A percentile compares a stretch with the other conserved stretches of the same genome.
Evolutionary conservation across 2,113 vertebrate species (phyloP).

Genomic region (Neotoma lepida): DNA sequence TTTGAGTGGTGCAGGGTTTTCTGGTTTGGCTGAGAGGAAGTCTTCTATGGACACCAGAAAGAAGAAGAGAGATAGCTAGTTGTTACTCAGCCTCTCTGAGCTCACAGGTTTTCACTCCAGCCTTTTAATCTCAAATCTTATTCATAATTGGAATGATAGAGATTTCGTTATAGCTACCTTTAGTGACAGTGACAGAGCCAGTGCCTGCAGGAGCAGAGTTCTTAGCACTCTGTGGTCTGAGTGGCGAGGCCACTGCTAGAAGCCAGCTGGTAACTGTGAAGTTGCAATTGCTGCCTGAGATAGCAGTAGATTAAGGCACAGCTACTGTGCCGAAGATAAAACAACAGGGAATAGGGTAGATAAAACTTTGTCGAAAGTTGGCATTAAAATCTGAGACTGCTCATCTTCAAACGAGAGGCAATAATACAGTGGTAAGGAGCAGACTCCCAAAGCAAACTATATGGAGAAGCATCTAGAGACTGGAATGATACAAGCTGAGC

Average conservation of each 20-base stretch:
- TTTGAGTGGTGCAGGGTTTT: not conserved
- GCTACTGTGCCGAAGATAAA: not conserved
- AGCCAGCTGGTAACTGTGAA: not conserved
- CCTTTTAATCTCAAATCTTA: not conserved
- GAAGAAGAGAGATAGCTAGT: not conserved
- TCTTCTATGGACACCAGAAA: not conserved
- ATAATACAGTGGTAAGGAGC: not conserved
- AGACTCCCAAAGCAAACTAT: not conserved
- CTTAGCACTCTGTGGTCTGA: not conserved
- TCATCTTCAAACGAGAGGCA: not conserved
- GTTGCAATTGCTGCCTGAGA: not conserved
- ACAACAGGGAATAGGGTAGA: not conserved
- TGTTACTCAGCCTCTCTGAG: not conserved
- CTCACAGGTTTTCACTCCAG: not conserved
- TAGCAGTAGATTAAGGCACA: not conserved
- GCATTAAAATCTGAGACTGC: not conserved
- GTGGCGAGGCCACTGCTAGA: not conserved
- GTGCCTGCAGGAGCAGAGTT: not conserved
- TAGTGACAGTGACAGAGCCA: not conserved
- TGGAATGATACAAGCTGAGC: not conserved
- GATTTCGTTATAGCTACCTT: not conserved
- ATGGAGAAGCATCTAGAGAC: not conserved
- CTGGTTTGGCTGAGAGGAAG: not conserved
- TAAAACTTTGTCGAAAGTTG: not conserved
- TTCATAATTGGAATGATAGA: not conserved